A percentile compares a stretch with the other conserved stretches of the same genome.
Conservation (phyloP, 2,797 vertebrate genomes). For the Allobates femoralis region DNA sequence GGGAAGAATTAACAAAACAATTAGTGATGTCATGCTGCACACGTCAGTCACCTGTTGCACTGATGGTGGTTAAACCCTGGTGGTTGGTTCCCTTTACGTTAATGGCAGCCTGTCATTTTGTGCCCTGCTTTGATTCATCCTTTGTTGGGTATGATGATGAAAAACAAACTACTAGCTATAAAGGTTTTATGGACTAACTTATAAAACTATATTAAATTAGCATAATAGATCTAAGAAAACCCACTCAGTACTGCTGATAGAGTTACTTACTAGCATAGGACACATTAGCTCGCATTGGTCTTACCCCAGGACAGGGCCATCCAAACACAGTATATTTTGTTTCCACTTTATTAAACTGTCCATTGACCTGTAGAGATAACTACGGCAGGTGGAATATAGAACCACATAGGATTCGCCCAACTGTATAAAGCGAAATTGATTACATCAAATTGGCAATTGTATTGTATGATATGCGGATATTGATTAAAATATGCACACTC, state of each 20-base stretch:
- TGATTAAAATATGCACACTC: slow-evolving; percentile 45
- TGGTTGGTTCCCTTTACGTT: too few relatives aligned
- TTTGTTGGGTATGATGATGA: too few relatives aligned
- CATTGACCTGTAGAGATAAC: neutral
- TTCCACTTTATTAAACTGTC: slow-evolving; percentile 9
- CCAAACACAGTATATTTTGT: neutral
- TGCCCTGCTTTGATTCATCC: too few relatives aligned
- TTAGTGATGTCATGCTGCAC: too few relatives aligned
- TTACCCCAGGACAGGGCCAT: neutral
- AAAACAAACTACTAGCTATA: neutral
- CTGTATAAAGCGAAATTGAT: slow-evolving; percentile 36
- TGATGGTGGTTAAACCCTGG: too few relatives aligned
- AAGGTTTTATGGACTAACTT: neutral
- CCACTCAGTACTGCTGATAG: neutral
- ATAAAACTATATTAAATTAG: neutral
- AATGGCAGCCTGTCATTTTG: too few relatives aligned
- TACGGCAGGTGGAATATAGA: neutral
- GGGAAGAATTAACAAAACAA: too few relatives aligned
- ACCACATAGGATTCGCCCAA: slow-evolving; percentile 7
- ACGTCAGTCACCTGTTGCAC: too few relatives aligned
- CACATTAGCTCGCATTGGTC: neutral
- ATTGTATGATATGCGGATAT: neutral
- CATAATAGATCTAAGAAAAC: neutral
- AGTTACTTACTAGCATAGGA: neutral
- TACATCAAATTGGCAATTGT: slow-evolving; percentile 54